Evolutionary conservation across 2,888 invertebrate species (phyloP), one percentile per base, ranked within the genome.

Genomic region (Esperia sulphurella): DNA sequence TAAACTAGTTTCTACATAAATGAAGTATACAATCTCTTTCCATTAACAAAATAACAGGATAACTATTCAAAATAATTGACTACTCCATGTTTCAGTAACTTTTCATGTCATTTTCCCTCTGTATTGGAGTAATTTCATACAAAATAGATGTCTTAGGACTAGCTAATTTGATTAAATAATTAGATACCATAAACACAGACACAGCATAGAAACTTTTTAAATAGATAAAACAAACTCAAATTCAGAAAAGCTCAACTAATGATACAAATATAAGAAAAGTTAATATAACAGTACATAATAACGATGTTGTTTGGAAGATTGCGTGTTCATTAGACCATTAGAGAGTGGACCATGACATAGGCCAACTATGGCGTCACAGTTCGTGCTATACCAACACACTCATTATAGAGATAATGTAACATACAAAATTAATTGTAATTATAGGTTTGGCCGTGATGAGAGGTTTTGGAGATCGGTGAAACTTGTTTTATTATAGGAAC

Each of bases 381-480:
- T 75, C 74, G 71, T 75, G 75, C 71, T 55, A 69, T 72, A 75
- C 72, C 47, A 63, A 61, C 61, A 65, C 60, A 61, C 64, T 69
- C 67, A 78, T 79, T 73, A 75, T 58, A 68, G 48, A 58, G 57
- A 65, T 74, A 77, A 74, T 70, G 64, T 70, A 74, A 71, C 61
- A 53, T 51, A 67, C 66, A 61, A 76, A 77, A 76, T 77, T 77
- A 77, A 76, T 79, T 81, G 72, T 82, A 80, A 83, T 80, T 77
- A 73, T 68, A 71, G 60, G 70, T 65, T 70, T 52, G 40, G 45
- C 39, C 47, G 53, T 53, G 55, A 55, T 59, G 52, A 61, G 63
- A 51, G 45, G 58, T 63, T 63, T 58, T 57, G 57, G 52, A 44
- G 49, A 61, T 46, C 44, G 54, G 51, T 50, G 31, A 13, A 45